Base-by-base conservation (phyloP, 2,113 vertebrate genomes). In the Equus przewalskii region DNA sequence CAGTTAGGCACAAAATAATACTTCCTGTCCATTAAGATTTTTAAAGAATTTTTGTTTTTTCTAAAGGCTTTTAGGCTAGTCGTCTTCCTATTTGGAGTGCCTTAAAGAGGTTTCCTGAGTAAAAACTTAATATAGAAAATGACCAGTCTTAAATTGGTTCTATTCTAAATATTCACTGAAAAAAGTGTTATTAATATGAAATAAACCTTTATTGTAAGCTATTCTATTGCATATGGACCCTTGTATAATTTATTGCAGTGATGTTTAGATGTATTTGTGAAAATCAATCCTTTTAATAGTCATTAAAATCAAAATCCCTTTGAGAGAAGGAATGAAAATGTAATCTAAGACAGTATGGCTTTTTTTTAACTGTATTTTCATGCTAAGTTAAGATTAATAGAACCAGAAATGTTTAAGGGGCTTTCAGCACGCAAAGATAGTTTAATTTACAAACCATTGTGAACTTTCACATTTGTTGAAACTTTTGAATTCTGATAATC, bases 291-390 rank as follows among this genome's bases (percentile, higher is more conserved):
- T 21, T 88, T 91, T 65, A 54, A 41, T n/a, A 79, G 15, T 58
- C 46, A 33, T 83, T 91, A 97, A 92, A 89, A 89, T 85, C 11
- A 95, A 83, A 88, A 65, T 83, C 36, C 12, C 46, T 94, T 79
- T 88, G 67, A 79, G 56, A 81, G 22, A 88, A 89, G 58, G 86
- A 79, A 73, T 56, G 30, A 91, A 72, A 11, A 30, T 72, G 13
- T 58, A 84, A 73, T 84, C 62, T 65, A 56, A 96, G 30, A 41
- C 8, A 46, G 10, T 82, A 78, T 88, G 12, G 46, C 70, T 97
- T 94, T 58, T 58, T 94, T 88, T 84, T 64, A 97, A 88, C 51
- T 72, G 1, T 72, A 70, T 92, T 72, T 91, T 83, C 64, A 58
- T 83, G 18, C 36, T 65, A 78, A 56, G 56, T 95, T 82, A 88